A percentile compares a stretch with the other conserved stretches of the same genome.
These are phyloP conservation scores for Phoxinus dragarum DNA, from an alignment of 2,797 vertebrate species.

Conservation along the genomic window DNA sequence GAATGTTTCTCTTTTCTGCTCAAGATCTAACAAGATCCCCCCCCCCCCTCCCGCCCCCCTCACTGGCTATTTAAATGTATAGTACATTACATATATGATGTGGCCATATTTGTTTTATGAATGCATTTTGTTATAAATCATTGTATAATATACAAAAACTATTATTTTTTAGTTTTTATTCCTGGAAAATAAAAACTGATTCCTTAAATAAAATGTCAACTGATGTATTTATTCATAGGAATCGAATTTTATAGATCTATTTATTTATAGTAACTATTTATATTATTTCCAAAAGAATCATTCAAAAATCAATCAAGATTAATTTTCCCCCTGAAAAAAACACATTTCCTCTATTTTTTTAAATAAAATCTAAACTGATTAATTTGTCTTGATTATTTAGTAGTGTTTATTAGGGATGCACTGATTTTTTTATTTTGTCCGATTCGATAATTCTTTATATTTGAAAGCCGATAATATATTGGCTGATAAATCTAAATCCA, in stretches of 20 bases:
- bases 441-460: too few relatives aligned
- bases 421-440: too few relatives aligned
- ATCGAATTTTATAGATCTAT: background rate
- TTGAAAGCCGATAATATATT: too few relatives aligned
- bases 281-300: background rate
- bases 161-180: background rate
- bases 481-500: too few relatives aligned
- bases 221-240: background rate
- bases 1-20: background rate
- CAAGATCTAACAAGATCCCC: background rate
- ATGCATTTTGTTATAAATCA: background rate
- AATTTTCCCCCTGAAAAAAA: background rate
- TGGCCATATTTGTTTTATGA: background rate
- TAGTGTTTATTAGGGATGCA: background rate
- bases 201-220: background rate
- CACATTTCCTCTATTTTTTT: background rate
- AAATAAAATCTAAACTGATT: background rate
- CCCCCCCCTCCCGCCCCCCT: too few relatives aligned
- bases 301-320: too few relatives aligned
- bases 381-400: background rate
- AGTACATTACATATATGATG: background rate
- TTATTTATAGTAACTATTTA: background rate
- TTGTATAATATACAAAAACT: background rate
- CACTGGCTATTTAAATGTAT: background rate
- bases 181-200: background rate